phyloP scores from a whole-genome alignment of 2,888 invertebrate genomes.

The Eilema depressum region DNA sequence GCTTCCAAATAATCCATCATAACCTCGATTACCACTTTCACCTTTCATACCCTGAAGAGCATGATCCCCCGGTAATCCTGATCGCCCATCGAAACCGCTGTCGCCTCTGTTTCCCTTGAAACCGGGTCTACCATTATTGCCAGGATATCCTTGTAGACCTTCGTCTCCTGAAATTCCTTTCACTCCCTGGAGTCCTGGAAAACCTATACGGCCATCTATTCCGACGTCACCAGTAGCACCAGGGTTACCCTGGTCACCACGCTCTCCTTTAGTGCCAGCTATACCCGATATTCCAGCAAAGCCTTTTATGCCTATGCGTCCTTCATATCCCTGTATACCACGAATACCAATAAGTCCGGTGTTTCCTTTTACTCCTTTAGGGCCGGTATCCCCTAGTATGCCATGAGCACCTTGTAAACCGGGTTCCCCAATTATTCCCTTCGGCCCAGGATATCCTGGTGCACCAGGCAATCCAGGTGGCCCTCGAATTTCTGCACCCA shows the following conservation, averaged over 20 bases:
- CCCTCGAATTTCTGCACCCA: constrained; percentile 36
- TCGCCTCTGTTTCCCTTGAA: constrained; percentile 82
- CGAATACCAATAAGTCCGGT: constrained; percentile 74
- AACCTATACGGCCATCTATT: constrained; percentile 72
- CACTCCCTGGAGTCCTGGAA: constrained; percentile 59
- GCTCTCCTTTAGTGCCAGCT: constrained; percentile 65
- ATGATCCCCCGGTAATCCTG: constrained; percentile 88
- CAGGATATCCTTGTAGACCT: constrained; percentile 62
- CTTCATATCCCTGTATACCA: constrained; percentile 73
- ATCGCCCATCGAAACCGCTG: constrained; percentile 84
- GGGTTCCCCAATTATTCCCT: constrained; percentile 87
- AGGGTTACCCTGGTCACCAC: constrained; percentile 92
- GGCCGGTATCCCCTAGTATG: constrained; percentile 74
- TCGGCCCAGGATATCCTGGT: constrained; percentile 89
- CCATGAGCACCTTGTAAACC: constrained; percentile 81
- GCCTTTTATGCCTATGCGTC: constrained; percentile 74
- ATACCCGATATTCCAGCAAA: constrained; percentile 78
- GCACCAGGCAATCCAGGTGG: constrained; percentile 88
- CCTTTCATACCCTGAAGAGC: constrained; percentile 89
- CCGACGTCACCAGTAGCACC: constrained; percentile 74
- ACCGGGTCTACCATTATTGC: constrained; percentile 68
- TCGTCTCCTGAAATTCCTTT: constrained; percentile 64
- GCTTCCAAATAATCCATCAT: constrained; percentile 77
- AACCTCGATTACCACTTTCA: constrained; percentile 76
- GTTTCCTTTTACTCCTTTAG: constrained; percentile 87